phyloP scores from a whole-genome alignment of 2,888 invertebrate genomes.

The Dolichopus griseipennis region DNA sequence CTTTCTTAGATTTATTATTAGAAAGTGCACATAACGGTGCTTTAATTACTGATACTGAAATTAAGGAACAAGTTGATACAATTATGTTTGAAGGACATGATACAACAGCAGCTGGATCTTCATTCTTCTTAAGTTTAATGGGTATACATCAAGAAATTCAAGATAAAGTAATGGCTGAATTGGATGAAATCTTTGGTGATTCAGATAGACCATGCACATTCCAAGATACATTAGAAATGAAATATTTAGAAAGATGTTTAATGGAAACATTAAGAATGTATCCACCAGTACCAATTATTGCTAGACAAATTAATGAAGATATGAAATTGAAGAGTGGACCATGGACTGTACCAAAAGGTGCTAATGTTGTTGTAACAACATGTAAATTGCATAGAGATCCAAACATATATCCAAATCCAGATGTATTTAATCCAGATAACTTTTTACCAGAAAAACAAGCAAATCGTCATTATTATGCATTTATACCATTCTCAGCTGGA shows the following conservation, averaged over 20 bases:
- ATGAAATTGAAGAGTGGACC: conserved; percentile 59
- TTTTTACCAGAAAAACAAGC: conserved; percentile 72
- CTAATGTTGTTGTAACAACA: conserved; percentile 58
- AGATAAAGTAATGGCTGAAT: conserved; percentile 60
- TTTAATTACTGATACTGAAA: conserved; percentile 64
- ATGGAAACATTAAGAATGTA: conserved; percentile 73
- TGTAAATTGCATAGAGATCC: conserved; percentile 61
- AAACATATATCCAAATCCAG: conserved; percentile 67
- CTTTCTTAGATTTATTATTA: conserved; percentile 78
- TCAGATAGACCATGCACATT: conserved; percentile 68
- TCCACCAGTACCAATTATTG: conserved; percentile 70
- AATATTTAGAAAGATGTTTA: conserved; percentile 70
- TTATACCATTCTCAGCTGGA: conserved; percentile 74
- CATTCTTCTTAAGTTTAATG: conserved; percentile 70
- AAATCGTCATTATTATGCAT: conserved; percentile 71
- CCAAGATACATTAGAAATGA: conserved; percentile 77
- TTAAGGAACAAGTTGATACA: conserved; percentile 75
- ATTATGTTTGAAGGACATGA: conserved; percentile 85
- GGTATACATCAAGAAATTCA: conserved; percentile 66
- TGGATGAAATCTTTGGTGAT: conserved; percentile 66
- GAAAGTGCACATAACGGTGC: conserved; percentile 67
- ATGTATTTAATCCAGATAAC: conserved; percentile 72
- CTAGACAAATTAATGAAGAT: conserved; percentile 62
- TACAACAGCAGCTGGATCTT: conserved; percentile 72
- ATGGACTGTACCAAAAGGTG: conserved; percentile 59